Evolutionary conservation across 2,888 invertebrate genomes (phyloP).

Genomic region (Dinocampus coccinellae): DNA sequence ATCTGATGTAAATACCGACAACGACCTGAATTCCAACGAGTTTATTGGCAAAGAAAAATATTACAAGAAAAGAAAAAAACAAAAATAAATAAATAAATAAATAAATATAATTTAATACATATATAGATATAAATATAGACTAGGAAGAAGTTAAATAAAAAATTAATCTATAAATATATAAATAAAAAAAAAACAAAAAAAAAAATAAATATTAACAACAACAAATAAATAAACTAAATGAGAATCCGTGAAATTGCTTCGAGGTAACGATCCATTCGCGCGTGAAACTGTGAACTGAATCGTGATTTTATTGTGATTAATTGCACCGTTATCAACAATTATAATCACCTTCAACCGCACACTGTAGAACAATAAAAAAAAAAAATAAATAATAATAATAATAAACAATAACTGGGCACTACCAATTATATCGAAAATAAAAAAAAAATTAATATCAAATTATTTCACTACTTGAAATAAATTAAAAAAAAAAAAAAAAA

Average conservation of each 20-base stretch:
- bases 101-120: too few species aligned
- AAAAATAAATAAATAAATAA: not conserved
- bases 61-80: not conserved
- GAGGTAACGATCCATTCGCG: slow-evolving; percentile 27
- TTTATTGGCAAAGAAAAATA: slow-evolving; percentile 28
- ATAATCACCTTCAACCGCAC: not conserved
- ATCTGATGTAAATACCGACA: not conserved
- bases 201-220: not conserved
- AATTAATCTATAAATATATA: too few species aligned
- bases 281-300: slow-evolving; percentile 28
- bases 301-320: slow-evolving; percentile 15
- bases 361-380: too few species aligned
- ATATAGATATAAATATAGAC: too few species aligned
- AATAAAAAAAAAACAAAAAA: not conserved
- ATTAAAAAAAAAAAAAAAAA: too few species aligned
- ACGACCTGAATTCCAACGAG: slow-evolving; percentile 42
- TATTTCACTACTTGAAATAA: not conserved
- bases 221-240: slow-evolving; percentile 16
- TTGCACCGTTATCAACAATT: slow-evolving; percentile 9
- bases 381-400: too few species aligned
- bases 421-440: not conserved
- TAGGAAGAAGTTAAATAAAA: too few species aligned
- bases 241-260: slow-evolving; percentile 27
- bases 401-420: not conserved
- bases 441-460: not conserved